Evolutionary conservation across 2,113 vertebrate genomes (phyloP).

Genomic region (Saguinus imperator): DNA sequence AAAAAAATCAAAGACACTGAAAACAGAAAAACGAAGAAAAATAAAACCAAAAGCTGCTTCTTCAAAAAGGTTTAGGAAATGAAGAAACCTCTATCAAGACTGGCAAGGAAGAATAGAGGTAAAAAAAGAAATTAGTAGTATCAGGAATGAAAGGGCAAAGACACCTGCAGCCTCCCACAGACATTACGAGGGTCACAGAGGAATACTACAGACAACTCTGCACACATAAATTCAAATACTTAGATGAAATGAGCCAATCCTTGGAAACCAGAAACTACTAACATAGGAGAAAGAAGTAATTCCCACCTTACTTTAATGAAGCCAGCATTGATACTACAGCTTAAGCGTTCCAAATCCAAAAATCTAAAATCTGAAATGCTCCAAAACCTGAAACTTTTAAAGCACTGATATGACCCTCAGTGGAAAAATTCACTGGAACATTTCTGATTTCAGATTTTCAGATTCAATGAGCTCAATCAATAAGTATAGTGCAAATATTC

Average conservation of each 20-base stretch:
- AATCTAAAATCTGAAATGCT: background rate
- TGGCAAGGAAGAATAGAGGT: background rate
- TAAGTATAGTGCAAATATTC: background rate
- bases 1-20: background rate
- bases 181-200: background rate
- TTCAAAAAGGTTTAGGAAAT: constrained; percentile 3
- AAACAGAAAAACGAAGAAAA: background rate
- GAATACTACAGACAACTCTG: background rate
- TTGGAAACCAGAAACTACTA: background rate
- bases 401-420: background rate
- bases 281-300: background rate
- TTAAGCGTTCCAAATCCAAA: background rate
- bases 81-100: background rate
- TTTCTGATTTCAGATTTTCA: background rate
- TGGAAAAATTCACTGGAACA: background rate
- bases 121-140: background rate
- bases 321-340: background rate
- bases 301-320: background rate
- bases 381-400: background rate
- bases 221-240: background rate
- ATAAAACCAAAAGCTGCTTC: background rate
- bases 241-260: background rate
- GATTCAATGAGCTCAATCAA: background rate
- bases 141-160: background rate
- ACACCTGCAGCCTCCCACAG: background rate